Percentiles rank a stretch among this genome's conserved stretches.
Conservation (phyloP, 2,113 vertebrate genomes). For the Ammodytes dubius region DNA sequence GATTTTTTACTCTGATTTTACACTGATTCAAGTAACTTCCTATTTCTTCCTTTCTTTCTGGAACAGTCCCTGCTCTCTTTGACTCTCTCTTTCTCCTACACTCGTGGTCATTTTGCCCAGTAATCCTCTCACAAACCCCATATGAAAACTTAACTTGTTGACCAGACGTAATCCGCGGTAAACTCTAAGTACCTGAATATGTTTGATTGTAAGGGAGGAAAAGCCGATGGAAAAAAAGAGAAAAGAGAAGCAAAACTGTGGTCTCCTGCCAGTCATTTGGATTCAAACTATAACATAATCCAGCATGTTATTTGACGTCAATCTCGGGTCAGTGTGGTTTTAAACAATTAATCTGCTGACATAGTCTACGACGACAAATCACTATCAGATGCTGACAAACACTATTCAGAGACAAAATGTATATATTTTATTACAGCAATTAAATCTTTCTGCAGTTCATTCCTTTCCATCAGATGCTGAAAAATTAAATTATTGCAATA, state of each 20-base stretch:
- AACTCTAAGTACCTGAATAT: constrained; percentile 81
- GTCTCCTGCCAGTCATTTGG: constrained; percentile 68
- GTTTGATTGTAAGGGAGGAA: constrained; percentile 67
- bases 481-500: too few species aligned
- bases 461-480: neutral
- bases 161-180: constrained; percentile 73
- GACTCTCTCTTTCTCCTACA: constrained; percentile 27
- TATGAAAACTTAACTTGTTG: constrained; percentile 76
- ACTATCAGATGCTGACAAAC: constrained; percentile 30
- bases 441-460: neutral
- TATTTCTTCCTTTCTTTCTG: constrained; percentile 12
- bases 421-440: constrained; percentile 1
- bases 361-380: constrained; percentile 42
- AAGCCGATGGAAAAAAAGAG: constrained; percentile 47
- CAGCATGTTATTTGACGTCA: constrained; percentile 56
- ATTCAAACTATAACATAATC: constrained; percentile 71
- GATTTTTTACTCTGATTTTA: neutral
- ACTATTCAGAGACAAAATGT: neutral
- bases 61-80: constrained; percentile 29
- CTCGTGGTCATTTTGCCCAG: constrained; percentile 54
- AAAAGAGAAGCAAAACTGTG: constrained; percentile 34
- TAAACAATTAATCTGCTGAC: constrained; percentile 61
- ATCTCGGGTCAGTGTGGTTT: constrained; percentile 57
- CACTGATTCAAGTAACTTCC: constrained; percentile 17
- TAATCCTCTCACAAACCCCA: constrained; percentile 78